phyloP scores from a whole-genome alignment of 2,113 vertebrate genomes.

The Bubalus kerabau region DNA sequence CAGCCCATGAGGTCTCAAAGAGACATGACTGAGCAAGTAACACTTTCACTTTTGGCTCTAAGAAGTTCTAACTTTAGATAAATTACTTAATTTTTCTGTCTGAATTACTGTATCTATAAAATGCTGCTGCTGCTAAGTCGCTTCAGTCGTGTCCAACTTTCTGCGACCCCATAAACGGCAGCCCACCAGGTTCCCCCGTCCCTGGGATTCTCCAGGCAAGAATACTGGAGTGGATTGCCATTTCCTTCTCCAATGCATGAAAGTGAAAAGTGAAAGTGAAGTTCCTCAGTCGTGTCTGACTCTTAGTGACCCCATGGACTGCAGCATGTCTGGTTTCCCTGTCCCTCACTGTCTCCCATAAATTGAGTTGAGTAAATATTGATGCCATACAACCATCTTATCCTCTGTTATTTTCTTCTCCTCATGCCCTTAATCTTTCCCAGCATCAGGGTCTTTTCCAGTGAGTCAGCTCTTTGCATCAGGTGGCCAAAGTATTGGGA shows the following conservation, averaged over 20 bases:
- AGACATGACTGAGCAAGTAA: background rate
- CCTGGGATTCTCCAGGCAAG: background rate
- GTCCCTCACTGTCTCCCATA: background rate
- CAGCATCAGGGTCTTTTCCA: background rate
- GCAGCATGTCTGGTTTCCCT: background rate
- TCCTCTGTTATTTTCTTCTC: background rate
- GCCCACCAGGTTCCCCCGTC: background rate
- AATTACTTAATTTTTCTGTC: constrained; percentile 14
- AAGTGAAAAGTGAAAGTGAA: background rate
- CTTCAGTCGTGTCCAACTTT: background rate
- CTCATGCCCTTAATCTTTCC: background rate
- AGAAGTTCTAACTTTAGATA: background rate
- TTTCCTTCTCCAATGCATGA: background rate
- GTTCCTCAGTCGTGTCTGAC: background rate
- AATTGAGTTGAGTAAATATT: background rate
- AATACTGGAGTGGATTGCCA: background rate
- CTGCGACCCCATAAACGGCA: fast-evolving
- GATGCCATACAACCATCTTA: background rate
- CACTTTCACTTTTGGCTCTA: background rate
- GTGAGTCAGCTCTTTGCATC: background rate
- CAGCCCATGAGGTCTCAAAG: background rate
- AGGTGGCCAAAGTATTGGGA: background rate
- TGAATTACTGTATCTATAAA: constrained; percentile 34
- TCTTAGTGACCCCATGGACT: background rate
- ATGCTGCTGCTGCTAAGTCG: background rate